A percentile compares a stretch with the other conserved stretches of the same genome.
Evolutionary conservation across 2,113 vertebrate species (phyloP).

Genomic region (Tachysurus fulvidraco): DNA sequence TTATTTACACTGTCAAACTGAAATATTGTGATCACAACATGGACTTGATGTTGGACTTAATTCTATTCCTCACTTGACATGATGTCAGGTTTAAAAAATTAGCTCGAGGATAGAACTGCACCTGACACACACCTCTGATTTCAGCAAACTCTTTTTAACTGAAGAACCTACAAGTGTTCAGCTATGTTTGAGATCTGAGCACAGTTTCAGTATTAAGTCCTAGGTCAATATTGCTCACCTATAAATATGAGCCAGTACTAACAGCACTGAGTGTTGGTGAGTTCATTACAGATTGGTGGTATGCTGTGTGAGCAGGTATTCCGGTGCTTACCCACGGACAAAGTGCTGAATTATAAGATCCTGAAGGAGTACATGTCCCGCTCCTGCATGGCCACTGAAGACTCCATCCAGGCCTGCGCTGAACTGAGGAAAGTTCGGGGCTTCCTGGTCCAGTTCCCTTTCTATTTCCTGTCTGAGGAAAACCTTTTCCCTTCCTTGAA

Average conservation of each 20-base stretch:
- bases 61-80: not conserved
- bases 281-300: not conserved
- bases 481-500: conserved; percentile 60
- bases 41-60: not conserved
- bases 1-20: not conserved
- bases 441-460: conserved; percentile 60
- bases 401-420: conserved; percentile 46
- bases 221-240: not conserved
- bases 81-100: not conserved
- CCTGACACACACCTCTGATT: not conserved
- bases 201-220: not conserved
- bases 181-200: not conserved
- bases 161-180: not conserved
- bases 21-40: not conserved
- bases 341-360: conserved; percentile 51
- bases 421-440: conserved; percentile 55
- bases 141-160: not conserved
- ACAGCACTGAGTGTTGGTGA: not conserved
- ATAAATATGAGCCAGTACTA: not conserved
- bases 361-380: conserved; percentile 51
- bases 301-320: conserved; percentile 52
- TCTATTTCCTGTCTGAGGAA: conserved; percentile 56
- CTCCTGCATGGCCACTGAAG: conserved; percentile 50
- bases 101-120: not conserved
- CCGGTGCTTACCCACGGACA: conserved; percentile 57